A percentile compares a stretch with the other conserved stretches of the same genome.
Evolutionary conservation across 2,888 invertebrate genomes (phyloP).

Genomic region (Polyploca ridens): DNA sequence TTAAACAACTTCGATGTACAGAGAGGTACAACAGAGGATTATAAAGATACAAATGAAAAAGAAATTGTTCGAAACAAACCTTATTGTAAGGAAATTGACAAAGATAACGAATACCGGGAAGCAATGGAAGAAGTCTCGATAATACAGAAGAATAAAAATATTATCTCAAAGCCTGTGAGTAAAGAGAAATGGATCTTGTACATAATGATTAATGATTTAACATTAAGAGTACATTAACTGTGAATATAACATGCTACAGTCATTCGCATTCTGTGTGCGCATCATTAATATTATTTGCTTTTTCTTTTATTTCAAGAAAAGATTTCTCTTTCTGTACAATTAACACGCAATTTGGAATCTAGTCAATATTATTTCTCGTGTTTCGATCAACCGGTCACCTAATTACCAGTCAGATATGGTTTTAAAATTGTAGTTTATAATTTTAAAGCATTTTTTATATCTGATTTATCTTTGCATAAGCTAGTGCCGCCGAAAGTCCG

Average conservation of each 20-base stretch:
- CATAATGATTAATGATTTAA: slow-evolving; percentile 25
- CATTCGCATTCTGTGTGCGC: slow-evolving; percentile 19
- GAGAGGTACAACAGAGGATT: not conserved
- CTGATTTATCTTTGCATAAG: no score
- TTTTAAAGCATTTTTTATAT: no score
- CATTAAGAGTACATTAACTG: slow-evolving; percentile 27
- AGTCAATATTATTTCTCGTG: not conserved
- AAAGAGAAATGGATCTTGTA: slow-evolving; percentile 8
- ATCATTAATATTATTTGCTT: slow-evolving; percentile 28
- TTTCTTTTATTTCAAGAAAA: slow-evolving; percentile 15
- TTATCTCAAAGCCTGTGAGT: slow-evolving; percentile 1
- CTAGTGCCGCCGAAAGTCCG: no score
- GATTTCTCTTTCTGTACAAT: not conserved
- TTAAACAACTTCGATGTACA: not conserved
- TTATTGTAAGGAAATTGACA: not conserved
- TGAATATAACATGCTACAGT: slow-evolving; percentile 19
- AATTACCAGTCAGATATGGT: no score
- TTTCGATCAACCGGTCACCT: not conserved
- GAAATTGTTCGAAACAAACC: not conserved
- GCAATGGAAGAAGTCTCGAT: slow-evolving; percentile 6
- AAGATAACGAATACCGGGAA: not conserved
- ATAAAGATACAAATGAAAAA: no score
- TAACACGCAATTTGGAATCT: not conserved
- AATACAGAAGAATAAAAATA: slow-evolving; percentile 1
- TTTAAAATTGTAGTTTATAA: no score